Evolutionary conservation across 2,888 invertebrate species (phyloP).

Genomic region (Catocala nupta): DNA sequence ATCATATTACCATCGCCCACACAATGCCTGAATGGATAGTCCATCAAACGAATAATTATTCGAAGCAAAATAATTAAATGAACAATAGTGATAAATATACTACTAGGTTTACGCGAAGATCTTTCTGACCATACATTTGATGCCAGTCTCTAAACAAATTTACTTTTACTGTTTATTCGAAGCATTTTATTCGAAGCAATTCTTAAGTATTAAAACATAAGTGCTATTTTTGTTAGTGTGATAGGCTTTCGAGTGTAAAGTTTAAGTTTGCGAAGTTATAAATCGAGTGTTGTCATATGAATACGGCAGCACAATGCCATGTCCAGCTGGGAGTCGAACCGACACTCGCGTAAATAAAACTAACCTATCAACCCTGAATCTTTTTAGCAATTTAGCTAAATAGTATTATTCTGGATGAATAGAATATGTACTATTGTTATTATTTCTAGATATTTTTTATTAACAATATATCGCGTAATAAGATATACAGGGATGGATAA

Average conservation of each 20-base stretch:
- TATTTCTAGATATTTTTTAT: not conserved
- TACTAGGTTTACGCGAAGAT: slow-evolving; percentile 65
- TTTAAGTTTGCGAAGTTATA: slow-evolving; percentile 64
- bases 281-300: slow-evolving; percentile 81
- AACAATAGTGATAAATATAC: slow-evolving; percentile 74
- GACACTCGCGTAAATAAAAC: slow-evolving; percentile 70
- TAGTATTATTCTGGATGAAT: slow-evolving; percentile 39
- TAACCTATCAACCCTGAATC: slow-evolving; percentile 69
- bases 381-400: slow-evolving; percentile 60
- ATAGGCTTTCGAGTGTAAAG: not conserved
- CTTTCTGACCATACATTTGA: slow-evolving; percentile 71
- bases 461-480: no score
- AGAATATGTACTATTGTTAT: slow-evolving; percentile 12
- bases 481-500: no score
- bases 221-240: not conserved
- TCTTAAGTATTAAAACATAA: not conserved
- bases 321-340: slow-evolving; percentile 60
- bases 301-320: slow-evolving; percentile 76
- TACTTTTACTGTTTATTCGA: not conserved
- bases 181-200: no score
- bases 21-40: slow-evolving; percentile 53
- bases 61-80: slow-evolving; percentile 78
- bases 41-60: slow-evolving; percentile 73
- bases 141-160: slow-evolving; percentile 30
- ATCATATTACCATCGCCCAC: slow-evolving; percentile 46